These are phyloP conservation scores for Pollenia amentaria DNA, from an alignment of 2,888 invertebrate genomes.

Conservation along the genomic window DNA sequence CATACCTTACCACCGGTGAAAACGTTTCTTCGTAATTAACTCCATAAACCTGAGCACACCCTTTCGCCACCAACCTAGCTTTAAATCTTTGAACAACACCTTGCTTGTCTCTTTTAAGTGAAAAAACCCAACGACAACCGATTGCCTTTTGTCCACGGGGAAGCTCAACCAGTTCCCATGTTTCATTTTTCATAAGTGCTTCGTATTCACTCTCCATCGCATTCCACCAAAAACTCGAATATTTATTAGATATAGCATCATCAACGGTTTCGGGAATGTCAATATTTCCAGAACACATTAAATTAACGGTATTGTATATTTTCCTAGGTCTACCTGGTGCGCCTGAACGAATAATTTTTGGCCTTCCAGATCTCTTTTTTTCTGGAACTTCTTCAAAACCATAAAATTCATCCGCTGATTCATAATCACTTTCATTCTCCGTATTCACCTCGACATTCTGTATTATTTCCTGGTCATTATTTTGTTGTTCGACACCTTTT, in stretches of 20 bases:
- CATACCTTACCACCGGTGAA: constrained; percentile 60
- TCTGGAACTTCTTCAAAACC: background rate
- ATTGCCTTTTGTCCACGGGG: constrained; percentile 60
- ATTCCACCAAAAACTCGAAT: constrained; percentile 17
- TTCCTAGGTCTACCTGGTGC: constrained; percentile 45
- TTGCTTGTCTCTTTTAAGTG: constrained; percentile 52
- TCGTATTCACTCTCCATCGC: constrained; percentile 51
- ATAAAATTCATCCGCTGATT: constrained; percentile 22
- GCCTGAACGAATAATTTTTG: constrained; percentile 26
- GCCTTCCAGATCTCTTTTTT: constrained; percentile 44
- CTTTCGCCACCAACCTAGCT: constrained; percentile 71
- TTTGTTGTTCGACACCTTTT: constrained; percentile 30
- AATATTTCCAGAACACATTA: constrained; percentile 35
- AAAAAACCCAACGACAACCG: constrained; percentile 69
- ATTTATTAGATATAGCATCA: constrained; percentile 28
- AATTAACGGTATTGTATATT: constrained; percentile 22
- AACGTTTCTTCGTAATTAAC: constrained; percentile 65
- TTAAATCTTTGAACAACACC: constrained; percentile 70
- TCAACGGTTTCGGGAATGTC: constrained; percentile 27
- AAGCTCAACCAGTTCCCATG: constrained; percentile 60
- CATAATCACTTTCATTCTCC: constrained; percentile 32
- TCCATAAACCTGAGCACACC: constrained; percentile 54
- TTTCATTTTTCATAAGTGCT: constrained; percentile 47
- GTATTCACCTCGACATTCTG: no score
- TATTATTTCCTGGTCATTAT: background rate